Evolutionary conservation across 2,797 vertebrate species (phyloP).

Genomic region (Sciurus vulgaris): DNA sequence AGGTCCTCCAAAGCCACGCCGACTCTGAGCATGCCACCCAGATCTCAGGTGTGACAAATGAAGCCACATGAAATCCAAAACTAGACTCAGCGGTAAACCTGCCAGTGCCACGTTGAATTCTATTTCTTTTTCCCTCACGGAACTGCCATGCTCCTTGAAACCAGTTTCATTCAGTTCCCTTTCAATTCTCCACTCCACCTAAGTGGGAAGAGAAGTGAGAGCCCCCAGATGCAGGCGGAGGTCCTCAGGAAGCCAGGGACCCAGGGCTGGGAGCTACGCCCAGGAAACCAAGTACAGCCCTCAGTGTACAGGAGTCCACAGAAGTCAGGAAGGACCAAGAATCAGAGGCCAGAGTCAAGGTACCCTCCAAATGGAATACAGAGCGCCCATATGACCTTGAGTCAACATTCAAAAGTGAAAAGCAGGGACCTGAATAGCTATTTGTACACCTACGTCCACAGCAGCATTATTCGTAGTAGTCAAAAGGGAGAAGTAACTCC

Average conservation of each 20-base stretch:
- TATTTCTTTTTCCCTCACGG: not conserved
- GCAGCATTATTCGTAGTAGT: not conserved
- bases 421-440: not conserved
- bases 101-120: not conserved
- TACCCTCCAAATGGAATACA: not conserved
- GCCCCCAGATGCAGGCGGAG: not conserved
- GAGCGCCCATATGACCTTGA: too few relatives aligned
- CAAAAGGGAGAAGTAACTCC: not conserved
- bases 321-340: not conserved
- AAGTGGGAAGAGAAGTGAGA: not conserved
- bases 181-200: not conserved
- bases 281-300: not conserved
- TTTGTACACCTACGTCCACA: not conserved
- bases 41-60: not conserved
- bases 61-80: not conserved
- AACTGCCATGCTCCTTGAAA: not conserved
- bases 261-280: not conserved
- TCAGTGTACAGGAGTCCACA: not conserved
- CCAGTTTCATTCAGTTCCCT: not conserved
- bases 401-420: not conserved
- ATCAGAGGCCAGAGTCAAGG: not conserved
- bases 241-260: not conserved
- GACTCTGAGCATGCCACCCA: not conserved
- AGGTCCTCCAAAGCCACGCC: constrained; percentile 24
- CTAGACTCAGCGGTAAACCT: not conserved